Evolutionary conservation across 2,888 invertebrate species (phyloP).

Genomic region (Anodontia alba): DNA sequence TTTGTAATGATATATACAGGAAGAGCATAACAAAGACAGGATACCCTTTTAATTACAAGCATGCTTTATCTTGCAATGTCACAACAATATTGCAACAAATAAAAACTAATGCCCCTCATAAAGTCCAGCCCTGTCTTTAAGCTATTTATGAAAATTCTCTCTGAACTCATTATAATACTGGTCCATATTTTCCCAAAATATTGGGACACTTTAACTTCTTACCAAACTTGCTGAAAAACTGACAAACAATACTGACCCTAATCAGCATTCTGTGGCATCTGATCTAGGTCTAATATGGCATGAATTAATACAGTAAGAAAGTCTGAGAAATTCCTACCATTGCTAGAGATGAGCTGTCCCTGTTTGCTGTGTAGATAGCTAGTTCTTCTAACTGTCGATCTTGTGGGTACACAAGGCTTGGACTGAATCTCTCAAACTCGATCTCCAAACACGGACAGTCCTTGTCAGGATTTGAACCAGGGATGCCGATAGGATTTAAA

Average conservation of each 20-base stretch:
- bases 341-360: conserved; percentile 37
- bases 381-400: conserved; percentile 84
- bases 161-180: too few relatives aligned
- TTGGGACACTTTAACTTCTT: too few relatives aligned
- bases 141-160: too few relatives aligned
- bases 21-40: too few relatives aligned
- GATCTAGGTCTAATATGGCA: background rate
- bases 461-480: conserved; percentile 85
- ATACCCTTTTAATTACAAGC: too few relatives aligned
- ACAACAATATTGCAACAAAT: too few relatives aligned
- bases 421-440: conserved; percentile 85
- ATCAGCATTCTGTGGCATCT: background rate
- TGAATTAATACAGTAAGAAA: background rate
- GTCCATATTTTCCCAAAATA: too few relatives aligned
- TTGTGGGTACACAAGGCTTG: conserved; percentile 85
- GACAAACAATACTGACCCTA: background rate
- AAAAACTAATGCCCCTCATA: too few relatives aligned
- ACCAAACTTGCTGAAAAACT: too few relatives aligned
- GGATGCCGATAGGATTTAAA: conserved; percentile 83
- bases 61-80: too few relatives aligned
- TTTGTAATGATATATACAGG: too few relatives aligned
- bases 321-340: background rate
- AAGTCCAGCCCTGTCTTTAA: too few relatives aligned
- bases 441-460: conserved; percentile 86
- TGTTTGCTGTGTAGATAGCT: conserved; percentile 72